Evolutionary conservation across 2,888 invertebrate species (phyloP).

Genomic region (Erannis defoliaria): DNA sequence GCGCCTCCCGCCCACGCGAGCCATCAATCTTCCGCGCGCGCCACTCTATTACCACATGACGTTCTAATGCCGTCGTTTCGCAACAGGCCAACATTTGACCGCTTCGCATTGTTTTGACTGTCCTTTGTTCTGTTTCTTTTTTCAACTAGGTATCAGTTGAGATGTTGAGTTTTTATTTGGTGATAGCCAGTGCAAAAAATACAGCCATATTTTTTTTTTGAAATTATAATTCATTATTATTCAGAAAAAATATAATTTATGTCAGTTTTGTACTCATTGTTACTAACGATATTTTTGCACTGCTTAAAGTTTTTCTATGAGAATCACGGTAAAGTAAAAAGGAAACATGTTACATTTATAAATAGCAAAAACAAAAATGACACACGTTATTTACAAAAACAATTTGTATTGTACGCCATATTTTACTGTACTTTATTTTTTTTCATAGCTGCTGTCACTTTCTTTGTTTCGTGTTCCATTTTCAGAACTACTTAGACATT

Average conservation of each 20-base stretch:
- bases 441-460: not conserved
- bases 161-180: not conserved
- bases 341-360: no score
- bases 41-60: slow-evolving; percentile 71
- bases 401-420: no score
- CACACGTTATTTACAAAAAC: no score
- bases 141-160: not conserved
- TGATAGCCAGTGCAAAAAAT: slow-evolving; percentile 1
- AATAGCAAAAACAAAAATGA: no score
- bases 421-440: not conserved
- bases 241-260: no score
- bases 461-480: slow-evolving; percentile 9
- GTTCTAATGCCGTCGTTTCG: slow-evolving; percentile 77
- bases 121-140: slow-evolving; percentile 49
- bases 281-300: no score
- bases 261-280: no score
- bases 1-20: slow-evolving; percentile 69
- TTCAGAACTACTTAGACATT: not conserved
- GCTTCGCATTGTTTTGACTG: slow-evolving; percentile 53
- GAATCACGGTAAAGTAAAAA: no score
- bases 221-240: not conserved
- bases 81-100: slow-evolving; percentile 73
- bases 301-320: no score
- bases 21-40: slow-evolving; percentile 76
- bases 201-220: not conserved